A percentile compares a stretch with the other conserved stretches of the same genome.
Conservation (phyloP, 1,140 invertebrate genomes). For the Trichonephila inaurata region DNA sequence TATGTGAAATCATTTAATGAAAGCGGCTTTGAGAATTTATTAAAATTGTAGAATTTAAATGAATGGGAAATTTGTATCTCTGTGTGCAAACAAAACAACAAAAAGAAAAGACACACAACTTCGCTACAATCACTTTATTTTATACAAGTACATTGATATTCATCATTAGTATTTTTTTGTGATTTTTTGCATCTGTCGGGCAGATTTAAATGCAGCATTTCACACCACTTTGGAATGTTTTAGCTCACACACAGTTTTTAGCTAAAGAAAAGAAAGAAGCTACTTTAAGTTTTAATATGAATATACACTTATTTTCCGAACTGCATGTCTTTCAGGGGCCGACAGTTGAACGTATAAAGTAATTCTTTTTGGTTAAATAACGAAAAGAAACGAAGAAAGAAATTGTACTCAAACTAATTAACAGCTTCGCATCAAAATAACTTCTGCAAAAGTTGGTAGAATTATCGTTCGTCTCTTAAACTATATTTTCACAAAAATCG, state of each 20-base stretch:
- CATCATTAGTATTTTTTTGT: not conserved
- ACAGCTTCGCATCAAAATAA: not conserved
- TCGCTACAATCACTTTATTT: constrained; percentile 20
- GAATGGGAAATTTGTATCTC: no score
- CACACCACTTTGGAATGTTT: not conserved
- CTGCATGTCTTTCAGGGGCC: not conserved
- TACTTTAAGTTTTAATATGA: not conserved
- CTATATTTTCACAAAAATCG: no score
- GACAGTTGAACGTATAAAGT: constrained; percentile 22
- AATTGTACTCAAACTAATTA: not conserved
- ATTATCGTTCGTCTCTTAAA: not conserved
- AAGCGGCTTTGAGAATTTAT: no score
- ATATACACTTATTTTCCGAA: constrained; percentile 18
- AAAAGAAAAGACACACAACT: not conserved
- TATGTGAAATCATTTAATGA: no score
- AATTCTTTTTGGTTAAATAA: not conserved
- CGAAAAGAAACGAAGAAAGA: not conserved
- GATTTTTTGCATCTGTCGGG: constrained; percentile 7
- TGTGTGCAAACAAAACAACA: not conserved
- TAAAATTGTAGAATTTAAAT: no score
- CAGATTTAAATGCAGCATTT: constrained; percentile 9
- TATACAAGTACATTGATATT: constrained; percentile 24
- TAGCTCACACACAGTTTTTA: not conserved
- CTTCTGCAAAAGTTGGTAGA: constrained; percentile 50
- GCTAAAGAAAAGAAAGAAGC: not conserved